phyloP scores from a whole-genome alignment of 2,888 invertebrate species.

The Acleris sparsana region DNA sequence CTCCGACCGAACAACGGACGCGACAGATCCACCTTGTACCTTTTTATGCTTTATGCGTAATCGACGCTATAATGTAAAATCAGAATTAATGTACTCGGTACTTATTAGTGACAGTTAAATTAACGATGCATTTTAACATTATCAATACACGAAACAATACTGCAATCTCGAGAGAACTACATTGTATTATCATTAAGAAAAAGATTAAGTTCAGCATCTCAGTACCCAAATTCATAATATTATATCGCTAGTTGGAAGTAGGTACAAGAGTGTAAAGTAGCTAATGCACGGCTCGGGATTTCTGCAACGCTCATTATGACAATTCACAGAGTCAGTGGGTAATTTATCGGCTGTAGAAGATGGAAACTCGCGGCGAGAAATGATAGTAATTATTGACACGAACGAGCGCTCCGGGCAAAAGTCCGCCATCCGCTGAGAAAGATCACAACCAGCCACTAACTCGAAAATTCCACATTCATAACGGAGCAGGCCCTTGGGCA shows the following conservation, averaged over 20 bases:
- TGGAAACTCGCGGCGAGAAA: slow-evolving; percentile 69
- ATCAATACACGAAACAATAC: slow-evolving; percentile 31
- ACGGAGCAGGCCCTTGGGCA: slow-evolving; percentile 70
- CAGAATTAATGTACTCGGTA: slow-evolving; percentile 24
- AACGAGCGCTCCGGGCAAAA: slow-evolving; percentile 61
- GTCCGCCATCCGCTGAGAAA: slow-evolving; percentile 62
- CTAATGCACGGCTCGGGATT: slow-evolving; percentile 55
- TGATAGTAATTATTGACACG: slow-evolving; percentile 82
- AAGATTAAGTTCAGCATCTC: too few relatives aligned
- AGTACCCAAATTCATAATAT: background rate
- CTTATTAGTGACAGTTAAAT: slow-evolving; percentile 33
- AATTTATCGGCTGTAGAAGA: slow-evolving; percentile 71
- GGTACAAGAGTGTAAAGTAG: slow-evolving; percentile 48
- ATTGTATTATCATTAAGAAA: too few relatives aligned
- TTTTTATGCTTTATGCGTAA: slow-evolving; percentile 64
- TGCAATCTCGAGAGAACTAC: background rate
- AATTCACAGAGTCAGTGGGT: slow-evolving; percentile 73
- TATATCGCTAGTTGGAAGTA: slow-evolving; percentile 14
- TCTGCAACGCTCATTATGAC: slow-evolving; percentile 70
- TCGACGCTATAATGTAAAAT: slow-evolving; percentile 48
- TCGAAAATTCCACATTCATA: slow-evolving; percentile 78
- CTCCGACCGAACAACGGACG: slow-evolving; percentile 68
- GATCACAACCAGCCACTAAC: slow-evolving; percentile 75
- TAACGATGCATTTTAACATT: slow-evolving; percentile 26
- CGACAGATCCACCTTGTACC: slow-evolving; percentile 63